These are phyloP conservation scores for Drosophila triauraria DNA, from an alignment of 1,140 invertebrate species.

Conservation along the genomic window DNA sequence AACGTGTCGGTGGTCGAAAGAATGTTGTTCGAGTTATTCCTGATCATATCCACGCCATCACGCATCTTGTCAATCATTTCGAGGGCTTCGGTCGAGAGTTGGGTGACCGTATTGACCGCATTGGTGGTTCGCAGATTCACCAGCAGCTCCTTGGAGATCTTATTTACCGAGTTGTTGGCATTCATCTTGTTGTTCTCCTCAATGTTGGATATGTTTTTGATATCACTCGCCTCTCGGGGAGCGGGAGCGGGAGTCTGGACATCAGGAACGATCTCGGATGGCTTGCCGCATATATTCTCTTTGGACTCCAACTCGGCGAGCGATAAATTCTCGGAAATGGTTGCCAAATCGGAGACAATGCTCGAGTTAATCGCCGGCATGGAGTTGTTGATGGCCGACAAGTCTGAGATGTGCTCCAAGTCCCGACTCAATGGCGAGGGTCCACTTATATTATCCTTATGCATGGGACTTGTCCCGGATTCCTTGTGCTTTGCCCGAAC, in stretches of 20 bases:
- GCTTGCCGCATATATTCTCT: constrained; percentile 45
- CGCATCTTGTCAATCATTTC: constrained; percentile 89
- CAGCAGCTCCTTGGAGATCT: constrained; percentile 73
- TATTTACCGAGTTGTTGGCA: constrained; percentile 77
- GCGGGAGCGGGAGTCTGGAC: neutral
- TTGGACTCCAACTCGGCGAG: constrained; percentile 86
- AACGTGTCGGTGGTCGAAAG: constrained; percentile 88
- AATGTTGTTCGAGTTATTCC: constrained; percentile 92
- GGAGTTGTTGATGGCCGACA: constrained; percentile 89
- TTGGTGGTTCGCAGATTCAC: constrained; percentile 64
- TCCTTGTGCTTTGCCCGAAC: constrained; percentile 58
- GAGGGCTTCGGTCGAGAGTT: constrained; percentile 86
- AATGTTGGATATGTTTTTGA: constrained; percentile 69
- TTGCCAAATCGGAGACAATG: constrained; percentile 89
- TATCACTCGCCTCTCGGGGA: constrained; percentile 19
- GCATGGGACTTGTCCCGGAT: constrained; percentile 53
- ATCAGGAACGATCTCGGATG: constrained; percentile 21
- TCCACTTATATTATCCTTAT: constrained; percentile 68
- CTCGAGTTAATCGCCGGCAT: constrained; percentile 83
- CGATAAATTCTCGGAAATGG: constrained; percentile 92
- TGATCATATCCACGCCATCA: constrained; percentile 89
- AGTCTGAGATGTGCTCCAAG: constrained; percentile 86
- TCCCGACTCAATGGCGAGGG: constrained; percentile 86
- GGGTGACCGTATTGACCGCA: constrained; percentile 45
- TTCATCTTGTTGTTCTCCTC: constrained; percentile 85